Percentiles rank a stretch among this genome's conserved stretches.
Conservation (phyloP, 2,797 vertebrate genomes). For the Tadarida brasiliensis region DNA sequence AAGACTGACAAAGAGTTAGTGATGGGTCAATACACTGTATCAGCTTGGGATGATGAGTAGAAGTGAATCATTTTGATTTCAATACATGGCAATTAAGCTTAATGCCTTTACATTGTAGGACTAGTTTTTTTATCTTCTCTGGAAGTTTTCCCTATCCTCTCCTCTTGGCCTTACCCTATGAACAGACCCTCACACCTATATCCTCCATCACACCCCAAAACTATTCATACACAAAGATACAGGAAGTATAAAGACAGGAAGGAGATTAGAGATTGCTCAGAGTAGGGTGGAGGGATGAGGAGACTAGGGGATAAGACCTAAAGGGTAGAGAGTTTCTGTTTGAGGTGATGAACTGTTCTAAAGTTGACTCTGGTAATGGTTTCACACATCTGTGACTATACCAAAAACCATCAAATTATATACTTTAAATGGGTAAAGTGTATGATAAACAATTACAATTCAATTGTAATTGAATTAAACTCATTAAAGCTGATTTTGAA, state of each 20-base stretch:
- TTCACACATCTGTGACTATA: background rate
- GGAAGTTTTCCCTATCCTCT: background rate
- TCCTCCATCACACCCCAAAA: background rate
- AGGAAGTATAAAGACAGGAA: background rate
- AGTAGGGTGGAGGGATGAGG: background rate
- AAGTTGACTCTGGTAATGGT: background rate
- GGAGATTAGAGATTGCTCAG: background rate
- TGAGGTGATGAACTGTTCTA: background rate
- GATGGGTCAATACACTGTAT: no score
- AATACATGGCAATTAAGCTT: background rate
- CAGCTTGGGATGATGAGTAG: background rate
- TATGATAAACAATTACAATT: background rate
- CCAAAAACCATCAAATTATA: no score
- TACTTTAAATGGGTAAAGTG: no score
- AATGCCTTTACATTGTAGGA: background rate
- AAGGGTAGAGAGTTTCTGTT: background rate
- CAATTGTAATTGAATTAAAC: background rate
- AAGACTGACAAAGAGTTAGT: background rate
- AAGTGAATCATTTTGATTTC: background rate
- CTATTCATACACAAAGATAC: background rate
- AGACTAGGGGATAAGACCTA: background rate
- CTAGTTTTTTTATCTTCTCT: background rate
- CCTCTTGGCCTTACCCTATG: background rate
- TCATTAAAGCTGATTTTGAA: no score
- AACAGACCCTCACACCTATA: background rate